These are phyloP conservation scores for Acromyrmex echinatior DNA, from an alignment of 1,140 invertebrate genomes.

Conservation along the genomic window DNA sequence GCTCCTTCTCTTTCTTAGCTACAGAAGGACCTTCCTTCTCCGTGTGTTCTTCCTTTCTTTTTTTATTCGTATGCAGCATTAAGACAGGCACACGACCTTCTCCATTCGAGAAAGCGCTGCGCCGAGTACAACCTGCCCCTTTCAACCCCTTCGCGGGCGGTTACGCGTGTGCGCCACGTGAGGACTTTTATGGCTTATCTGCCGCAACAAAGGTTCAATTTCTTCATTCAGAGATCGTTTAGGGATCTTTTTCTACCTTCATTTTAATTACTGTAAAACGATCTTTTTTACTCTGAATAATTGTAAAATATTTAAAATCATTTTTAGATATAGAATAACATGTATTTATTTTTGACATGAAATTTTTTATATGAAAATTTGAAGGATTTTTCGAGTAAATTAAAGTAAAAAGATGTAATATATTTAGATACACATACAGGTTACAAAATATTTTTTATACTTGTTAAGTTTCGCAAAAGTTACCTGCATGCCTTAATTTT, in stretches of 20 bases:
- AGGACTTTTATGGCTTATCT: constrained; percentile 34
- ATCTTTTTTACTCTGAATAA: not conserved
- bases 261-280: not conserved
- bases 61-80: constrained; percentile 50
- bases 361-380: not conserved
- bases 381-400: not conserved
- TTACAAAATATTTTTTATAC: not conserved
- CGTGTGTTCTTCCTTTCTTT: not conserved
- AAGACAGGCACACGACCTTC: constrained; percentile 80
- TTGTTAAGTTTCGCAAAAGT: constrained; percentile 1
- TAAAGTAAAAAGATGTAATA: not conserved
- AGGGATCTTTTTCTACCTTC: not conserved
- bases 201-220: constrained; percentile 59
- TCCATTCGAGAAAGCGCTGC: constrained; percentile 66
- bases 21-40: not conserved
- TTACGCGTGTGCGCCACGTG: constrained; percentile 56
- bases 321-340: not conserved
- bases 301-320: not conserved
- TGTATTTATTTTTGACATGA: not conserved
- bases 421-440: not conserved
- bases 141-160: constrained; percentile 35
- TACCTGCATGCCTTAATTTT: not conserved
- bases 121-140: constrained; percentile 62
- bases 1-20: not conserved
- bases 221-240: constrained; percentile 26